Percentiles rank a stretch among this genome's conserved stretches.
These are phyloP conservation scores for Rostratula benghalensis DNA, from an alignment of 2,113 vertebrate species.

Conservation along the genomic window DNA sequence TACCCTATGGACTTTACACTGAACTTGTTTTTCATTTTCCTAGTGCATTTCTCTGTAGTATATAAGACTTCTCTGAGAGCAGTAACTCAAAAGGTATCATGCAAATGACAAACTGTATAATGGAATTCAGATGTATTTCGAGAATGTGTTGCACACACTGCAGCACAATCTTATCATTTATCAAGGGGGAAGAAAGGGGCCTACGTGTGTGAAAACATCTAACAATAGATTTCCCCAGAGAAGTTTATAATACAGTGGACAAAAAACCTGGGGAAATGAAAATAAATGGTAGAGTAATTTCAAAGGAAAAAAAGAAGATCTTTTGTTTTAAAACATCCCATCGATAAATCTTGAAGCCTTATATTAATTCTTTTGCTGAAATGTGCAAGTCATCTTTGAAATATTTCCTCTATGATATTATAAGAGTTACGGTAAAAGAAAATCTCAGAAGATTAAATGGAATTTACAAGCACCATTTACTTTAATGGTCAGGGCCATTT, in stretches of 20 bases:
- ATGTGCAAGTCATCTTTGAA: slow-evolving; percentile 39
- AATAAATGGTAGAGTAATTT: slow-evolving; percentile 61
- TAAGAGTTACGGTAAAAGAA: slow-evolving; percentile 18
- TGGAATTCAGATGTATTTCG: slow-evolving; percentile 62
- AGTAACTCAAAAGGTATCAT: slow-evolving; percentile 64
- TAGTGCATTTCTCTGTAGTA: slow-evolving; percentile 46
- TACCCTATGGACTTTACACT: slow-evolving; percentile 10
- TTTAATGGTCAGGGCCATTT: slow-evolving; percentile 40
- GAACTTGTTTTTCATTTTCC: slow-evolving; percentile 59
- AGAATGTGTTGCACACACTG: slow-evolving; percentile 39
- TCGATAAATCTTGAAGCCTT: slow-evolving; percentile 46
- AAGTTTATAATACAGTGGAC: slow-evolving; percentile 42
- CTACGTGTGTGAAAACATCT: slow-evolving; percentile 39
- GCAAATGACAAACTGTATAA: slow-evolving; percentile 66
- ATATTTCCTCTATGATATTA: slow-evolving; percentile 48
- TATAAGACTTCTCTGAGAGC: slow-evolving; percentile 24
- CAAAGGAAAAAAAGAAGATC: slow-evolving; percentile 40
- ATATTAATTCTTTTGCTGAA: slow-evolving; percentile 30
- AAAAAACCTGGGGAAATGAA: slow-evolving; percentile 49
- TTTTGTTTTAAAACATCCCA: slow-evolving; percentile 46
- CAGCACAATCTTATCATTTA: slow-evolving; percentile 54
- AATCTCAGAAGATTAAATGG: slow-evolving; percentile 54
- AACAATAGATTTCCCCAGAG: slow-evolving; percentile 62
- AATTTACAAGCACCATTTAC: slow-evolving; percentile 66
- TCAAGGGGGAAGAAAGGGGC: slow-evolving; percentile 18